A percentile compares a stretch with the other conserved stretches of the same genome.
phyloP scores from a whole-genome alignment of 2,888 invertebrate species.

The Labia minor region DNA sequence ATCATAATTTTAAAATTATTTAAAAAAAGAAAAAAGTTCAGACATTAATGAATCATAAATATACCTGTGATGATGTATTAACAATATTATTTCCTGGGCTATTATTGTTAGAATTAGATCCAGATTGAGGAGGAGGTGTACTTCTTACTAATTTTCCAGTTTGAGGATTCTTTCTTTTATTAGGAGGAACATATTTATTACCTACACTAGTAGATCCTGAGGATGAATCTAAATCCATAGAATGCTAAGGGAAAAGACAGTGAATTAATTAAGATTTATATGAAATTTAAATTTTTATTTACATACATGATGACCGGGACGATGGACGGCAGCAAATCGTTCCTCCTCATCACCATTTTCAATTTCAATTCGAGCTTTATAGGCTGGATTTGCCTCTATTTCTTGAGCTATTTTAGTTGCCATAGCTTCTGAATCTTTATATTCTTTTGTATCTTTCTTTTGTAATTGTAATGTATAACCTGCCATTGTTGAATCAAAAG shows the following conservation, averaged over 20 bases:
- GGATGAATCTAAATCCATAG: neutral
- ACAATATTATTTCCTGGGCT: constrained; percentile 27
- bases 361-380: constrained; percentile 69
- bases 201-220: constrained; percentile 24
- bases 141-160: constrained; percentile 56
- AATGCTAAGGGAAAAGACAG: neutral
- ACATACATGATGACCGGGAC: constrained; percentile 38
- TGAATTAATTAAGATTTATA: neutral
- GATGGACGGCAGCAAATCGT: constrained; percentile 68
- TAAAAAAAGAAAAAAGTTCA: too few relatives aligned
- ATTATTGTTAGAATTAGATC: constrained; percentile 30
- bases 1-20: too few relatives aligned
- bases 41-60: too few relatives aligned
- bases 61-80: neutral
- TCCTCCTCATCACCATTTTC: constrained; percentile 92
- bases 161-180: constrained; percentile 54
- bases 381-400: constrained; percentile 76
- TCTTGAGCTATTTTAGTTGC: constrained; percentile 86
- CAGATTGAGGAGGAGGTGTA: constrained; percentile 43
- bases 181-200: constrained; percentile 66
- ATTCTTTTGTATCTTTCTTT: constrained; percentile 77
- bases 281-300: constrained; percentile 24
- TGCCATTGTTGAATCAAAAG: constrained; percentile 81
- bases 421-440: constrained; percentile 69
- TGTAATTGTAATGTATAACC: constrained; percentile 85